Evolutionary conservation across 2,113 vertebrate genomes (phyloP).

Genomic region (Marmota monax): DNA sequence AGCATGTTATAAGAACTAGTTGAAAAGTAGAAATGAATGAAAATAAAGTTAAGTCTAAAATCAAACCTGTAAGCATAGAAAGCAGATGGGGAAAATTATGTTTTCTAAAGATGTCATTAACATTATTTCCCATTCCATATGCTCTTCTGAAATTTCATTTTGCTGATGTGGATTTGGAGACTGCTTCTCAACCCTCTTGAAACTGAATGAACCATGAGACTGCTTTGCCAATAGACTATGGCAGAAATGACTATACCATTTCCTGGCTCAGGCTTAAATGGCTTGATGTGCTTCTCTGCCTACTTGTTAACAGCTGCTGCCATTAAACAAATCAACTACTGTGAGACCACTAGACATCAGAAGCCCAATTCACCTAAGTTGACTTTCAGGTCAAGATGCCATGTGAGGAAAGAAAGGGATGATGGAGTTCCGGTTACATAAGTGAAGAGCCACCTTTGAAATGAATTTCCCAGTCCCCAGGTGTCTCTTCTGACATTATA

Average conservation of each 20-base stretch:
- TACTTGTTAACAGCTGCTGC: not conserved
- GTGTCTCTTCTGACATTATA: not conserved
- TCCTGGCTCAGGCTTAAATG: not conserved
- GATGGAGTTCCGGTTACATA: not conserved
- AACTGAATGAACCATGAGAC: not conserved
- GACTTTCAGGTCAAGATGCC: not conserved
- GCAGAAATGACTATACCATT: not conserved
- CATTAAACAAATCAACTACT: not conserved
- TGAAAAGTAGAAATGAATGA: not conserved
- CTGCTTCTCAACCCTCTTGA: not conserved
- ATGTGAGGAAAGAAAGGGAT: not conserved
- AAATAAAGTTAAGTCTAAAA: not conserved
- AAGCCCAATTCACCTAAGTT: not conserved
- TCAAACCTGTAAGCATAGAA: not conserved
- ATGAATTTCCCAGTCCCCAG: not conserved
- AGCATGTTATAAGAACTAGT: not conserved
- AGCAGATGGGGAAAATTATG: not conserved
- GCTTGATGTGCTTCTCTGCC: not conserved
- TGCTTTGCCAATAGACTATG: not conserved
- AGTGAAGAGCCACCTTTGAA: not conserved
- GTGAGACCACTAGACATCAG: not conserved
- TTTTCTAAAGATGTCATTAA: not conserved
- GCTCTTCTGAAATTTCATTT: not conserved
- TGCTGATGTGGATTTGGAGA: not conserved
- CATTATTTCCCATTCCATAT: not conserved